These are phyloP conservation scores for Operophtera brumata DNA, from an alignment of 2,888 invertebrate genomes.

Conservation along the genomic window DNA sequence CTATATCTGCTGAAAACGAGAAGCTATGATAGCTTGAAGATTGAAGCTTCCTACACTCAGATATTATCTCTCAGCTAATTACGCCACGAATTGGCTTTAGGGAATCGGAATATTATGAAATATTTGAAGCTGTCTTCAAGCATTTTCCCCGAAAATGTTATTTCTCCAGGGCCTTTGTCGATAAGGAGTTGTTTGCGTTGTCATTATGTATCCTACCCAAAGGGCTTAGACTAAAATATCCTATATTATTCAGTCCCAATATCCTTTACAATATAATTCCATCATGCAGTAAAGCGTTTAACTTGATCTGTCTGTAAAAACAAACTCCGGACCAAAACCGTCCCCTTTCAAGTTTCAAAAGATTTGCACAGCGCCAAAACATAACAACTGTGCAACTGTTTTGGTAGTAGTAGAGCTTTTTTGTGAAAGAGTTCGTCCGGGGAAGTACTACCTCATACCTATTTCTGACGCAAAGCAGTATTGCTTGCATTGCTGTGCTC, in stretches of 20 bases:
- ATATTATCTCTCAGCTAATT: slow-evolving; percentile 5
- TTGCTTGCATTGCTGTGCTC: no score
- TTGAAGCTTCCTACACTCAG: not conserved
- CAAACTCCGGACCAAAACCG: no score
- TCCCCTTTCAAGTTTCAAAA: no score
- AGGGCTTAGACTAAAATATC: slow-evolving; percentile 6
- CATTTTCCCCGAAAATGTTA: slow-evolving; percentile 9
- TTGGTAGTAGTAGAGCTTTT: no score
- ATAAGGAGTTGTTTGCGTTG: slow-evolving; percentile 13
- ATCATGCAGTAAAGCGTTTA: not conserved
- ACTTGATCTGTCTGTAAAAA: no score
- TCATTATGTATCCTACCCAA: slow-evolving; percentile 9
- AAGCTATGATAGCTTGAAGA: not conserved
- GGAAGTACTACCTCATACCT: no score
- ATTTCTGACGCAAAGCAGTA: no score
- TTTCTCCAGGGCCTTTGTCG: slow-evolving; percentile 3
- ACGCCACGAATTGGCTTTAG: not conserved
- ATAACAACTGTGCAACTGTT: no score
- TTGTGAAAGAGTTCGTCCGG: no score
- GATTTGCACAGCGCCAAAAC: no score
- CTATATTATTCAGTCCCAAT: slow-evolving; percentile 2
- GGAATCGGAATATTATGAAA: not conserved
- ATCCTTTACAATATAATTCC: not conserved
- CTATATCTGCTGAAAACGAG: not conserved
- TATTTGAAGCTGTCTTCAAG: slow-evolving; percentile 8